Base-by-base conservation (phyloP, 2,113 vertebrate species). In the Hyaena hyaena region DNA sequence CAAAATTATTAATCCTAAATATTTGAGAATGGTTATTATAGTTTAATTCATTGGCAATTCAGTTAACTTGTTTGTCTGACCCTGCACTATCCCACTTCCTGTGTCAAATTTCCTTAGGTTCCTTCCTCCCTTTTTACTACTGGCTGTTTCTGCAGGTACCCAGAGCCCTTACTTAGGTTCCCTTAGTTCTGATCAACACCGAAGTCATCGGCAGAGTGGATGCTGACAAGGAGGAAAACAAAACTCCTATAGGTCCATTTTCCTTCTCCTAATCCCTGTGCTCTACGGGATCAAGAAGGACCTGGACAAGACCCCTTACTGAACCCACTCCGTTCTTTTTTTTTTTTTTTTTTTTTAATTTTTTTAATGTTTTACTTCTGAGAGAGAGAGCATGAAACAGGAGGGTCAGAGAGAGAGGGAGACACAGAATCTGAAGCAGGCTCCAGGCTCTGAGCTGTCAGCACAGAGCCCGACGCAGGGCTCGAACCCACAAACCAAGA, bases 1-100 rank as follows among this genome's bases (percentile, higher is more conserved):
- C 74, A 80, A 63, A 97, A 66, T 93, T 71, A 88, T 93, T 71
- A 88, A 93, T 95, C 35, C 61, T 93, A 94, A 94, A 85, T 77
- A 93, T 68, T 93, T 91, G 94, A 87, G 82, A 86, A 61, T 55
- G 77, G 92, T 90, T 89, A 82, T 93, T 96, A 88, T 79, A 53
- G 15, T 86, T 97, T 87, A 93, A 73, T 95, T 94, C 21, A 43
- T 90, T 93, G 85, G 71, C 58, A 69, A 4, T 45, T 92, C n/a
- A 92, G 4, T 89, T 82, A 24, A 71, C 89, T 89, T 35, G 58
- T 81, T 85, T 95, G 83, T 71, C 68, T 8, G 17, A n/a, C 87
- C 87, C 79, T 86, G 35, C 19, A 96, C 10, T 16, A 63, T 93
- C 50, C 39, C 71, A 65, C 43, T 92, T 94, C 50, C 24, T 95